Conservation (phyloP, 2,797 vertebrate genomes). For the Oryzias sinensis region DNA sequence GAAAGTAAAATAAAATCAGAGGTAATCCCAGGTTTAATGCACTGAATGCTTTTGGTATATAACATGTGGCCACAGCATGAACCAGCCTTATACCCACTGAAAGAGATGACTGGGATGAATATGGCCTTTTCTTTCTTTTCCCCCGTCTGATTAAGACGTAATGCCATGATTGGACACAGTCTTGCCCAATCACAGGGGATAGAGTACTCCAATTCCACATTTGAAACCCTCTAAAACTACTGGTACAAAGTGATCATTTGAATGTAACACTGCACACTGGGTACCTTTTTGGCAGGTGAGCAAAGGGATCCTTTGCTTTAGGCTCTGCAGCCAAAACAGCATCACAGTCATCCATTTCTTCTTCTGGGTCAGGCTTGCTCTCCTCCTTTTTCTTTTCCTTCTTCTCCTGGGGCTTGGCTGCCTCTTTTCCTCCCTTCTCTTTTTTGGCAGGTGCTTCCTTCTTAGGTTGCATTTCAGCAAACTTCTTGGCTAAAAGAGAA, state of each 20-base stretch:
- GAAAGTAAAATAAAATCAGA: not conserved
- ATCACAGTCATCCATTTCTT: constrained; percentile 90
- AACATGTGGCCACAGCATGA: constrained; percentile 68
- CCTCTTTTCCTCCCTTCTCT: constrained; percentile 83
- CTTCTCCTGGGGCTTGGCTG: constrained; percentile 82
- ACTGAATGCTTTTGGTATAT: not conserved
- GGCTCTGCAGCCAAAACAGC: constrained; percentile 88
- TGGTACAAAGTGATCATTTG: no score
- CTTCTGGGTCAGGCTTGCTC: constrained; percentile 80
- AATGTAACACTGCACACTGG: not conserved
- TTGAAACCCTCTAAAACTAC: not conserved
- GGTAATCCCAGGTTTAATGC: not conserved
- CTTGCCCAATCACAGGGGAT: constrained; percentile 66
- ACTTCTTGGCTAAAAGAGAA: constrained; percentile 83
- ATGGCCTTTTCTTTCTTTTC: constrained; percentile 60
- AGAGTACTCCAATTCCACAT: not conserved
- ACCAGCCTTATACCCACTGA: constrained; percentile 68
- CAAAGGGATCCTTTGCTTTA: constrained; percentile 91
- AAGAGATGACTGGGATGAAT: constrained; percentile 71
- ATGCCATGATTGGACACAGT: constrained; percentile 64
- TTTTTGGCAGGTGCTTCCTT: constrained; percentile 86
- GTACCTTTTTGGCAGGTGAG: constrained; percentile 89
- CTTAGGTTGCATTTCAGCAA: constrained; percentile 90
- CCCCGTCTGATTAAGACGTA: constrained; percentile 70
- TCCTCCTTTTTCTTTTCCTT: constrained; percentile 87